phyloP scores from a whole-genome alignment of 2,113 vertebrate genomes.

The Hypocryptadius cinnamomeus region DNA sequence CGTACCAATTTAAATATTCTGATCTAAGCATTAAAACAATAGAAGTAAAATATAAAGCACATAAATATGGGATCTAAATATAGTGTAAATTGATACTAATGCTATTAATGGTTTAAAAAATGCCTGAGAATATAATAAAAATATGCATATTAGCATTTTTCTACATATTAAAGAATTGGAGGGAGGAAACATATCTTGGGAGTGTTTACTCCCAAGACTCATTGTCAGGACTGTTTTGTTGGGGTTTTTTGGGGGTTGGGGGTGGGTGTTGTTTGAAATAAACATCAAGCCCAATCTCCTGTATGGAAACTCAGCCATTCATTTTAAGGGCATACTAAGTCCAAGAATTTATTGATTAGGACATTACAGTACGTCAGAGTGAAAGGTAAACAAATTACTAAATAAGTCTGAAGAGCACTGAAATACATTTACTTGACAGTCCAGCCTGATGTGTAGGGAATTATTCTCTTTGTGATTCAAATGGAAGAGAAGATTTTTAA shows the following conservation, averaged over 20 bases:
- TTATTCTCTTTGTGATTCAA: conserved; percentile 51
- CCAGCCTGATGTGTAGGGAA: conserved; percentile 48
- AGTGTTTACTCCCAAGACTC: background rate
- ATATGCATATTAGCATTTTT: background rate
- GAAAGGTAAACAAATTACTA: conserved; percentile 30
- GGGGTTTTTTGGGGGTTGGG: background rate
- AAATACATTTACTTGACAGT: conserved; percentile 38
- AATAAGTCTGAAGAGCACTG: background rate
- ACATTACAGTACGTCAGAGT: background rate
- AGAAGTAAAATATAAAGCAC: background rate
- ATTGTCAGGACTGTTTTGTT: background rate
- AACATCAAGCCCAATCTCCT: background rate
- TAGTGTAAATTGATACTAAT: background rate
- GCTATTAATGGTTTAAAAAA: background rate
- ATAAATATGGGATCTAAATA: background rate
- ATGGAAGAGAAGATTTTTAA: conserved; percentile 31
- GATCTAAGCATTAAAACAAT: background rate
- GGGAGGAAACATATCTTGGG: background rate
- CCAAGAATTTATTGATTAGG: conserved; percentile 1
- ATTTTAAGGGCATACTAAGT: background rate
- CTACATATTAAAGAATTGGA: background rate
- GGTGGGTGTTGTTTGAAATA: background rate
- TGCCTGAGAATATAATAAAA: background rate
- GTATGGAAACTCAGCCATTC: background rate
- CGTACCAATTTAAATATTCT: background rate